These are phyloP conservation scores for Sinotaia quadrata DNA, from an alignment of 2,888 invertebrate genomes.

Conservation along the genomic window DNA sequence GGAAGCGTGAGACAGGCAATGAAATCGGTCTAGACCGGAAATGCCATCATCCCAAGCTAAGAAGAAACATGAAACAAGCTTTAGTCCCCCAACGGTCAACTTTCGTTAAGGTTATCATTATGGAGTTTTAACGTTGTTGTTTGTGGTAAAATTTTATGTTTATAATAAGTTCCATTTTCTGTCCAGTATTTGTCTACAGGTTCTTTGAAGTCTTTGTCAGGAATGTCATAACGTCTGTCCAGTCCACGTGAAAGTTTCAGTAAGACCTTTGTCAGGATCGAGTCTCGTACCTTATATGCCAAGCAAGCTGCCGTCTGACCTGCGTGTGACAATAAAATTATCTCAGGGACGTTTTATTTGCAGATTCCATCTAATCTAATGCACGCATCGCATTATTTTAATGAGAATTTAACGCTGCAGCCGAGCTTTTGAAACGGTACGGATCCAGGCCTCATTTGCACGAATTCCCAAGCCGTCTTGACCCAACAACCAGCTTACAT, in stretches of 20 bases:
- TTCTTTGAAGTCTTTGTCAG: too few species aligned
- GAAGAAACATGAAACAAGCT: too few species aligned
- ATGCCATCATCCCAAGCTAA: too few species aligned
- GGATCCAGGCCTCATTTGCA: conserved; percentile 35
- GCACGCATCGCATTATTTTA: conserved; percentile 52
- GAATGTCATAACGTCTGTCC: too few species aligned
- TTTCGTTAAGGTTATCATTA: too few species aligned
- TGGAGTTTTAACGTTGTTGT: too few species aligned
- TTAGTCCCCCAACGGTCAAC: too few species aligned
- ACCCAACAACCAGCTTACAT: conserved; percentile 45
- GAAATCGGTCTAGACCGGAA: too few species aligned
- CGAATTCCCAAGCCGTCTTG: conserved; percentile 41
- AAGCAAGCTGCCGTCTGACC: conserved; percentile 25
- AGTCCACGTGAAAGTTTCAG: neutral
- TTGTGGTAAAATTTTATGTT: too few species aligned
- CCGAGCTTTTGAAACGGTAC: conserved; percentile 38
- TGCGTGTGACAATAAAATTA: conserved; percentile 31
- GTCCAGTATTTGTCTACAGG: too few species aligned
- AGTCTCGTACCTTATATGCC: neutral
- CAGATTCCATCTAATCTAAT: conserved; percentile 48
- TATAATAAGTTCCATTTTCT: too few species aligned
- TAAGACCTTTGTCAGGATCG: neutral
- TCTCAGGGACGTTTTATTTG: conserved; percentile 39
- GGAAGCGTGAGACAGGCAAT: too few species aligned
- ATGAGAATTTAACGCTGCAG: conserved; percentile 48